These are phyloP conservation scores for Melanotaenia trifasciata DNA, from an alignment of 2,797 vertebrate genomes.

Conservation along the genomic window DNA sequence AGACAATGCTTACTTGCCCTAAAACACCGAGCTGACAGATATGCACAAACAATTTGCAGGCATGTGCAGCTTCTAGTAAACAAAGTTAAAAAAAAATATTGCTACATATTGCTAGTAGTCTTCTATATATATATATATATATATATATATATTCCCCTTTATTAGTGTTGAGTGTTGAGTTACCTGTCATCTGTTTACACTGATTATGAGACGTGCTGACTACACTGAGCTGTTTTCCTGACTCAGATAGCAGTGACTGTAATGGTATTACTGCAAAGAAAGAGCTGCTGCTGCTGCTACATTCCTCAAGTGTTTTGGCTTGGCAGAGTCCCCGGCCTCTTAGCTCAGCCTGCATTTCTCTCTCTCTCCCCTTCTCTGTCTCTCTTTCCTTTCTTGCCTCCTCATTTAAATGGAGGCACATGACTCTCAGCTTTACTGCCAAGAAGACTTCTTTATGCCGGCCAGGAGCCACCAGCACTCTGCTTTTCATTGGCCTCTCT, in stretches of 20 bases:
- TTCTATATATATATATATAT: background rate
- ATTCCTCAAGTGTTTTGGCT: slow-evolving; percentile 76
- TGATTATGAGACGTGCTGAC: slow-evolving; percentile 60
- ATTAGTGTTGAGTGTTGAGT: slow-evolving; percentile 3
- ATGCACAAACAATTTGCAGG: slow-evolving; percentile 4
- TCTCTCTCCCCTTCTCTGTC: slow-evolving; percentile 19
- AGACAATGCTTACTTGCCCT: slow-evolving; percentile 13
- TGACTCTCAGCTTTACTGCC: slow-evolving; percentile 70
- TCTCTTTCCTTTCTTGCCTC: slow-evolving; percentile 49
- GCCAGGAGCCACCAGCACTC: slow-evolving; percentile 60
- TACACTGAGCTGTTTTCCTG: slow-evolving; percentile 55
- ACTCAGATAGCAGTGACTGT: slow-evolving; percentile 56
- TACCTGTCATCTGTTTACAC: slow-evolving; percentile 47
- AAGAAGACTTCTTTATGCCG: slow-evolving; percentile 61
- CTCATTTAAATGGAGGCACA: slow-evolving; percentile 77
- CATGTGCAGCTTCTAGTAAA: background rate
- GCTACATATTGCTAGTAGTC: background rate
- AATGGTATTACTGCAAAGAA: slow-evolving; percentile 48
- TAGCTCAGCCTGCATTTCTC: slow-evolving; percentile 54
- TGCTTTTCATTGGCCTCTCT: slow-evolving; percentile 64
- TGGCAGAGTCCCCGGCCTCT: slow-evolving; percentile 64
- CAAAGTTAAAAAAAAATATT: background rate
- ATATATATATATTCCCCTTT: background rate
- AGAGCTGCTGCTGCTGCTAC: slow-evolving; percentile 49
- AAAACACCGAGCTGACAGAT: slow-evolving; percentile 2